Evolutionary conservation across 2,888 invertebrate species (phyloP), one percentile per base, ranked within the genome.

Genomic region (Volucella bombylans): DNA sequence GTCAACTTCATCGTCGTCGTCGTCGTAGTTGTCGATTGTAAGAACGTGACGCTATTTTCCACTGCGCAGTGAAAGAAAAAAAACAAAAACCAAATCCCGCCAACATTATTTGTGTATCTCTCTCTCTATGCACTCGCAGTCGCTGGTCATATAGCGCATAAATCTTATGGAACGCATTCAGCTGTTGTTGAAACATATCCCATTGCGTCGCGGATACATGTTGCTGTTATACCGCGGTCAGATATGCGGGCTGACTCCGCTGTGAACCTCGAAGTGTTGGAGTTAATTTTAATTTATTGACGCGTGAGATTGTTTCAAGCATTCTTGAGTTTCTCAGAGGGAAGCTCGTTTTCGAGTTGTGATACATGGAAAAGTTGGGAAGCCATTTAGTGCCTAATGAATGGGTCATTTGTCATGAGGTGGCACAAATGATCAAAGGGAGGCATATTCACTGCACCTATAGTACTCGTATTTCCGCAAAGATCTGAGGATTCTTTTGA

Each of bases 211-310:
- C 52, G 39, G 72, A 80, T 43, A 74, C 80, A 80, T 74, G 80
- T 74, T 74, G 62, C 68, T 59, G 45, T 18, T 14, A 15, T 10
- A 14, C 14, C 10, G 23, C 38, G 11, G 14, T 38, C 69, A 61
- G 8, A 61, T 15, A 74, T 74, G 65, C 74, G 73, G 64, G 65
- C 43, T 41, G 52, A 15, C 45, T 12, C 14, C 31, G 45, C n/a
- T 45, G 47, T 6, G 31, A 31, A 31, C 55, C 10, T 38, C 14
- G 43, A 50, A 11, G 2, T 65, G 18, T 39, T 62, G 15, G 61
- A 68, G 54, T 62, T 67, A 67, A 68, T 68, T 80, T 68, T 62
- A 62, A 74, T 80, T 74, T 68, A 74, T 80, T 67, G 14, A 73
- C 31, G 49, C 61, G 38, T 67, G 41, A 54, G 41, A 62, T 77